Evolutionary conservation across 2,113 vertebrate genomes (phyloP).

Genomic region (Larimichthys crocea): DNA sequence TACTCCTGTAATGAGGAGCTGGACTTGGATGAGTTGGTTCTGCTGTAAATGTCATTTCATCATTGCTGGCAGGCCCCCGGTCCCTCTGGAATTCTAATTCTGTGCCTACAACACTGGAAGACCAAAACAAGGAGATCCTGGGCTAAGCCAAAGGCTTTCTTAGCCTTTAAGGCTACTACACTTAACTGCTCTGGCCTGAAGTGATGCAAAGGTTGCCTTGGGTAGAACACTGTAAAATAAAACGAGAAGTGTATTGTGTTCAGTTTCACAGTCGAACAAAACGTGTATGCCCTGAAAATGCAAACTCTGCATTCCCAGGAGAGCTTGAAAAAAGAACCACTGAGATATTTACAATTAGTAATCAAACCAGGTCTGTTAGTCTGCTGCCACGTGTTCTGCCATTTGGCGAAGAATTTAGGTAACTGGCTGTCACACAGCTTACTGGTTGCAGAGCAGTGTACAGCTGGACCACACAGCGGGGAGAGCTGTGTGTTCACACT

Average conservation of each 20-base stretch:
- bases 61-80: conserved; percentile 30
- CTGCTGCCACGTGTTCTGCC: neutral
- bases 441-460: conserved; percentile 12
- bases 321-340: neutral
- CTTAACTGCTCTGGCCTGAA: conserved; percentile 39
- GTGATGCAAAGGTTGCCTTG: conserved; percentile 11
- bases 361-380: neutral
- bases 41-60: conserved; percentile 70
- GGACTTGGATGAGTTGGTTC: conserved; percentile 36
- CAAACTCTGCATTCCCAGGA: neutral
- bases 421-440: conserved; percentile 3
- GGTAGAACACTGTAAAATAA: conserved; percentile 20
- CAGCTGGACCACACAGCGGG: neutral
- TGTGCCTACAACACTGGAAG: conserved; percentile 24
- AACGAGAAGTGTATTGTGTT: conserved; percentile 5
- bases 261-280: neutral
- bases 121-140: conserved; percentile 26
- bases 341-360: neutral
- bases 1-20: conserved; percentile 54
- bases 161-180: conserved; percentile 42
- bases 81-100: conserved; percentile 50
- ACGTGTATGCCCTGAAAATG: neutral
- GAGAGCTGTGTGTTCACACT: neutral
- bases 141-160: conserved; percentile 24
- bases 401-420: neutral